These are phyloP conservation scores for Leptobrachium leishanense DNA, from an alignment of 2,113 vertebrate species.

Conservation along the genomic window DNA sequence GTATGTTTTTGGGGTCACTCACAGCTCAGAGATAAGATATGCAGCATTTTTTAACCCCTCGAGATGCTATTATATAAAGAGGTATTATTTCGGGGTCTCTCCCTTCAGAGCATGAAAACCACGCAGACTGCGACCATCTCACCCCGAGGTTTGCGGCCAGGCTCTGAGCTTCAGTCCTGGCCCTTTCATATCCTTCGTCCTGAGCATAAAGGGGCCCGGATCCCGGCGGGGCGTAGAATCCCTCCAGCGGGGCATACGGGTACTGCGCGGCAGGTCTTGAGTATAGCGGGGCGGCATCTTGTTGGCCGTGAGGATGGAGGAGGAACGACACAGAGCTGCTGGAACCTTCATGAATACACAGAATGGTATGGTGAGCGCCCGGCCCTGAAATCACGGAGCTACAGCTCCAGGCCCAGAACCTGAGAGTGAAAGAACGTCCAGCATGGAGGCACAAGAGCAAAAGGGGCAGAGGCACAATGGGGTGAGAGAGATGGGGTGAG, in stretches of 20 bases:
- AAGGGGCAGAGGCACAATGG: too few species aligned
- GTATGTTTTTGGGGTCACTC: too few species aligned
- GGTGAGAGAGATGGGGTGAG: too few species aligned
- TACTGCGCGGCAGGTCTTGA: slow-evolving; percentile 18
- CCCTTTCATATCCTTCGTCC: slow-evolving; percentile 13
- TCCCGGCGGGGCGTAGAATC: background rate
- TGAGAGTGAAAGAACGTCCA: too few species aligned
- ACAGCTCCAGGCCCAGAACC: too few species aligned
- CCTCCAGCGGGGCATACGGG: background rate
- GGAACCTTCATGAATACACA: background rate
- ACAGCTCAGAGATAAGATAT: too few species aligned
- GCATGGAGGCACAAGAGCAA: background rate
- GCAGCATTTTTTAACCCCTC: too few species aligned
- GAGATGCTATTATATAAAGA: too few species aligned
- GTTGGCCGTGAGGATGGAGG: background rate
- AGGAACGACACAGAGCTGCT: background rate
- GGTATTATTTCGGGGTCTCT: too few species aligned
- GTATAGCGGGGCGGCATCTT: slow-evolving; percentile 1
- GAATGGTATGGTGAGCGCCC: too few species aligned
- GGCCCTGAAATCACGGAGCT: too few species aligned
- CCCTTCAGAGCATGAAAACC: too few species aligned
- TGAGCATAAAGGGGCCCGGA: background rate
- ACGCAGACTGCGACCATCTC: background rate
- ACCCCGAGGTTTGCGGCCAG: slow-evolving; percentile 21
- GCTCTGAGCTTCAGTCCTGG: background rate